Base-by-base conservation (phyloP, 2,888 invertebrate genomes). In the Callimorpha dominula region DNA sequence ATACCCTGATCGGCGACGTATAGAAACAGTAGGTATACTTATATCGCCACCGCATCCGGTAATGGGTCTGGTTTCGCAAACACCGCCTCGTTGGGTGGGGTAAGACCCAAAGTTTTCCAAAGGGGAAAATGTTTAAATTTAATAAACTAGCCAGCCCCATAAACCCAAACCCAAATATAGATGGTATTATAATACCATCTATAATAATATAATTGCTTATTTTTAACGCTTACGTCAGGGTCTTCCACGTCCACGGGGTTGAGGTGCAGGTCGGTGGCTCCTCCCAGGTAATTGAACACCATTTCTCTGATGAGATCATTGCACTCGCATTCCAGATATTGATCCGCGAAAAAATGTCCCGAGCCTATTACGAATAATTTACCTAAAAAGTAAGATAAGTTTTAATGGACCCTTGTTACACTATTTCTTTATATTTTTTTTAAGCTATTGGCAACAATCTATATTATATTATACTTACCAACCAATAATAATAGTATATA, bases 241-340 rank as follows among this genome's bases (percentile, higher is more conserved):
- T 99, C 99, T 84, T 99, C 99, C 57, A 98, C 97, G 91, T 99
- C 99, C 46, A 98, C 97, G 43, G 97, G 97, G 84, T 98, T 97
- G 77, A 98, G 96, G 74, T 96, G 96, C 74, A 97, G 93, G 43
- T 97, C 97, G 43, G 96, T 94, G 52, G 96, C 93, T 1, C 97
- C 97, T 12, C 96, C 96, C 68, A 99, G 96, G 87, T 98, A 97
- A 82, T 97, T 97, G 86, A 99, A 97, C 69, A 99, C 94, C 90
- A 99, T 97, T 91, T 99, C 99, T 87, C 99, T 96, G 78, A 99
- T 97, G 82, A 97, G 97, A 89, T 98, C 97, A 89, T 99, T 99
- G 87, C 98, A 98, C 93, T 99, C 99, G 91, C 98, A 98, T 87
- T 98, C 99, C 73, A 99, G 96, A 91, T 99, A 99, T 87, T 97